Evolutionary conservation across 2,113 vertebrate species (phyloP).

Genomic region (Acanthisitta chloris): DNA sequence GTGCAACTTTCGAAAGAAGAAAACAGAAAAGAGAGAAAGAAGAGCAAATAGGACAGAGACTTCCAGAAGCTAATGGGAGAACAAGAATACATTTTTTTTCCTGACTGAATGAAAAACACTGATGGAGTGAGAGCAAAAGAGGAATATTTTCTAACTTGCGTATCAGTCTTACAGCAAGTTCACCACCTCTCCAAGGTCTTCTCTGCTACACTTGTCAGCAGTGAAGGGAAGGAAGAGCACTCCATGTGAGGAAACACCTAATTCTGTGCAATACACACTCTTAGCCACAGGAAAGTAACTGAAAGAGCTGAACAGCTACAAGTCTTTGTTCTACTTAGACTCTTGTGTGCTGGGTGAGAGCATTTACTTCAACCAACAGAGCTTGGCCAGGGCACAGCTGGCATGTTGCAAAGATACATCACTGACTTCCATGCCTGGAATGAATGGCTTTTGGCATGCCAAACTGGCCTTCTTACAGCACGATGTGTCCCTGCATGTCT

Average conservation of each 20-base stretch:
- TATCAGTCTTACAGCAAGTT: background rate
- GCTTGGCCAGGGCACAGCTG: background rate
- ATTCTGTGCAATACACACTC: background rate
- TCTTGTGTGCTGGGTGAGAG: background rate
- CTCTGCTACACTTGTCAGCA: background rate
- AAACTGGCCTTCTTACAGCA: constrained; percentile 7
- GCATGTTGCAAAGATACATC: background rate
- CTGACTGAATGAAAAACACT: background rate
- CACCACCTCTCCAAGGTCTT: background rate
- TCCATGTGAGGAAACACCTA: background rate
- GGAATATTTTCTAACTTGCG: background rate
- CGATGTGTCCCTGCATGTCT: background rate
- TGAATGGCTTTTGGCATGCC: background rate
- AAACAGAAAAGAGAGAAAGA: background rate
- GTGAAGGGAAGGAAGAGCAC: background rate
- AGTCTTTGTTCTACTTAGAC: background rate
- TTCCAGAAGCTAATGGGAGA: background rate
- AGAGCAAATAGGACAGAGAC: background rate
- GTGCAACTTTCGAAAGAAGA: background rate
- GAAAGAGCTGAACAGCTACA: background rate
- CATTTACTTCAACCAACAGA: background rate
- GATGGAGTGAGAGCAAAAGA: background rate
- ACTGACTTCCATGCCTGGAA: background rate
- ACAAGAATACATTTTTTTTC: background rate
- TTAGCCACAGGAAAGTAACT: background rate